Evolutionary conservation across 2,113 vertebrate species (phyloP), one percentile per base, ranked within the genome.

Genomic region (Takifugu bimaculatus): DNA sequence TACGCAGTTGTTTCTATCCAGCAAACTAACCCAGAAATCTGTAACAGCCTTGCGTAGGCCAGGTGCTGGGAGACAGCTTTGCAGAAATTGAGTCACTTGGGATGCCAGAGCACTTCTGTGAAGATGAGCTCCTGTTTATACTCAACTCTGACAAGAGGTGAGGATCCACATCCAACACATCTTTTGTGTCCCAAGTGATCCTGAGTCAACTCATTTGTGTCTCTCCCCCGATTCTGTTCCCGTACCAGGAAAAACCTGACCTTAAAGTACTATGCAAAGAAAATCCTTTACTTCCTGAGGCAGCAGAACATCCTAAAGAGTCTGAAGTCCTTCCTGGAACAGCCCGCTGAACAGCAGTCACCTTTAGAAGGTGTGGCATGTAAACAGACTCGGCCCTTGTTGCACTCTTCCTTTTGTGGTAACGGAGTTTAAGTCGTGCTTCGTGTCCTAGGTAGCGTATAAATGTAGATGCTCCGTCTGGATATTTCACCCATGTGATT

Each of bases 211-310:
- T 39, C 35, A 3, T 39, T 39, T 50, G n/a, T 63, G 13, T 52
- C 27, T 54, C 45, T 20, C 13, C 35, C 32, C n/a, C 55, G 1
- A 54, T 59, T 12, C 84, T 28, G 0, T 2, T 7, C 56, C 13
- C 6, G 45, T 15, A 12, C n/a, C 27, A 99, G 97, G 88, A 97
- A 95, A 91, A 94, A 91, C 63, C 87, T 98, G 87, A 97, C 96
- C 2, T 88, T 95, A 90, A 98, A 98, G 78, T 99, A 98, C 88
- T 99, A 98, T 76, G 95, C 96, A 77, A 98, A 96, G 90, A 99
- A 99, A 91, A 97, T 99, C 65, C 93, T 99, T 11, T 99, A 98
- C 85, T 99, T 96, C 85, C 91, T 98, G 54, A 93, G 95, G 35
- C 97, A 99, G 28, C 95, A 98, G 88, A 94, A 96, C 29, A 96